Conservation (phyloP, 2,888 invertebrate genomes). For the Leptothorax acervorum region DNA sequence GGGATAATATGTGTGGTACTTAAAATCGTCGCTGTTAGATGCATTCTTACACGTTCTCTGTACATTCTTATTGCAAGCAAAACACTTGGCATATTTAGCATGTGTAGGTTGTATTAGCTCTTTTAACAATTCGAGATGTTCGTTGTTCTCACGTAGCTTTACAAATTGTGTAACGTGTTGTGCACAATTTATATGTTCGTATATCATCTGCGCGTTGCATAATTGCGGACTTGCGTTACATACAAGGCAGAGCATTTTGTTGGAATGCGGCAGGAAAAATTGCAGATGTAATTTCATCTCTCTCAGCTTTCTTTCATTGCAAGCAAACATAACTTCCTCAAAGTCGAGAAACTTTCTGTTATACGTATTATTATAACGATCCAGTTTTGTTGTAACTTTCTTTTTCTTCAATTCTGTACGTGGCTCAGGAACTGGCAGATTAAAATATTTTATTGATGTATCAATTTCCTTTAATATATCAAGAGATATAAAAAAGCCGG, state of each 20-base stretch:
- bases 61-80: constrained; percentile 14
- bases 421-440: not conserved
- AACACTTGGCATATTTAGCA: constrained; percentile 5
- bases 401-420: not conserved
- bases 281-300: constrained; percentile 31
- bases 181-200: constrained; percentile 43
- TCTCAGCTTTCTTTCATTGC: not conserved
- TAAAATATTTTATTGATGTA: not conserved
- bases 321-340: constrained; percentile 25
- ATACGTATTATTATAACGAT: constrained; percentile 12
- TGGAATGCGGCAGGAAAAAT: not conserved
- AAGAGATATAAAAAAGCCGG: not conserved
- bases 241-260: constrained; percentile 31
- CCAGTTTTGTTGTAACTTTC: not conserved
- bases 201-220: constrained; percentile 17
- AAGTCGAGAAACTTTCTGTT: not conserved
- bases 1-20: not conserved
- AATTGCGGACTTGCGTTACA: constrained; percentile 29
- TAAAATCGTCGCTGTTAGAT: not conserved
- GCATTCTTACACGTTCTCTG: not conserved
- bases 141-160: not conserved
- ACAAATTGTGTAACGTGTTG: not conserved
- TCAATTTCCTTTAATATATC: not conserved
- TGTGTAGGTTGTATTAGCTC: not conserved
- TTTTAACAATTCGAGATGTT: not conserved